phyloP scores from a whole-genome alignment of 2,888 invertebrate genomes.

The Lasioglossum leucozonium region DNA sequence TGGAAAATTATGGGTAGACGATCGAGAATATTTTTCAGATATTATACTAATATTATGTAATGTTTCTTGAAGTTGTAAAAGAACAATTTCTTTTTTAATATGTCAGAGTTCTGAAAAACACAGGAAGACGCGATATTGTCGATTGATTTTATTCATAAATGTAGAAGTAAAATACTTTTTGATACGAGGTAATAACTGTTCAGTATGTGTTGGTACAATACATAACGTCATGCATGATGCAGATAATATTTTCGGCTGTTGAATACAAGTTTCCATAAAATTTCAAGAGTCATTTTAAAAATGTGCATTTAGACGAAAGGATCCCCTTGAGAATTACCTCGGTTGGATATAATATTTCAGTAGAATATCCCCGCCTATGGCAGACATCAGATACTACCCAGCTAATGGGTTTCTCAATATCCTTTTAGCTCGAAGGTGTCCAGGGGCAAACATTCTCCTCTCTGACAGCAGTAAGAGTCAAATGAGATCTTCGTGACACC shows the following conservation, averaged over 20 bases:
- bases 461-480: not conserved
- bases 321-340: not conserved
- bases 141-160: not conserved
- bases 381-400: not conserved
- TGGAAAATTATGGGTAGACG: not conserved
- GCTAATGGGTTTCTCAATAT: conserved; percentile 13
- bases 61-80: not conserved
- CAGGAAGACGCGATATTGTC: not conserved
- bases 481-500: not conserved
- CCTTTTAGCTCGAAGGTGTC: not conserved
- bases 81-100: not conserved
- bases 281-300: not conserved
- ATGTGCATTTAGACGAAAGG: not conserved
- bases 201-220: not conserved
- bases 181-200: not conserved
- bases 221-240: not conserved
- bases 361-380: not conserved
- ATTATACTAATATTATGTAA: not conserved
- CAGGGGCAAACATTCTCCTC: not conserved
- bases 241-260: not conserved
- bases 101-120: not conserved
- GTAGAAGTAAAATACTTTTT: not conserved
- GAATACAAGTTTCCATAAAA: not conserved
- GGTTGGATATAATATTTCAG: not conserved
- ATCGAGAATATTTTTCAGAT: not conserved